Evolutionary conservation across 2,797 vertebrate genomes (phyloP), one percentile per base, ranked within the genome.

Genomic region (Galagoides demidoff): DNA sequence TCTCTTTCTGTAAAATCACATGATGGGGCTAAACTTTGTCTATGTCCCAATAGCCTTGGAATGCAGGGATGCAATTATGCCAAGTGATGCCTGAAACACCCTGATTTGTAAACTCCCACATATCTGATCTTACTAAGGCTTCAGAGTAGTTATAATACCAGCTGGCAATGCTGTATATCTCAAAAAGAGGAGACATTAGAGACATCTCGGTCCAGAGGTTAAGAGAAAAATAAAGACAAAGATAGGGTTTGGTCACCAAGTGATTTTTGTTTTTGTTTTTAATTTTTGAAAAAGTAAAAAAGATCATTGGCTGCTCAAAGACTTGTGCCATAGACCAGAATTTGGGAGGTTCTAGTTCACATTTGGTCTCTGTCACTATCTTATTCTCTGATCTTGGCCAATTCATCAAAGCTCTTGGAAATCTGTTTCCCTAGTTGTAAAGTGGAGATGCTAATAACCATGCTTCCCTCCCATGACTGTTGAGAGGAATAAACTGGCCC

Each of bases 1-100:
- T 85, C 27, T 13, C 19, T 34, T 87, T 78, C 39, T 84, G 0
- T 85, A 91, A 96, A 94, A 91, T 94, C 77, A 81, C 27, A 66
- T 14, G 43, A 39, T 23, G 29, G 22, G 10, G 45, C 63, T 89
- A 82, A 87, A 17, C 4, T 91, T 73, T 59, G 4, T 29, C 45
- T 17, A 43, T 45, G 10, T 3, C 55, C 34, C n/a, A 77, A n/a
- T 71, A 70, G n/a, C 25, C 71, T 81, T 89, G 78, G 55, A 82
- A 87, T 78, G n/a, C 43, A 74, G 84, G 27, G 34, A 79, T 83
- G 12, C 25, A 70, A 59, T 78, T 43, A 55, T 29, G 49, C 12
- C n/a, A 71, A 43, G 17, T 20, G 25, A 87, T 74, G 29, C 27
- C 31, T 66, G n/a, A 90, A 85, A 85, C 25, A 52, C 3, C 20